Base-by-base conservation (phyloP, 1,140 invertebrate genomes). In the Telenomus remus region DNA sequence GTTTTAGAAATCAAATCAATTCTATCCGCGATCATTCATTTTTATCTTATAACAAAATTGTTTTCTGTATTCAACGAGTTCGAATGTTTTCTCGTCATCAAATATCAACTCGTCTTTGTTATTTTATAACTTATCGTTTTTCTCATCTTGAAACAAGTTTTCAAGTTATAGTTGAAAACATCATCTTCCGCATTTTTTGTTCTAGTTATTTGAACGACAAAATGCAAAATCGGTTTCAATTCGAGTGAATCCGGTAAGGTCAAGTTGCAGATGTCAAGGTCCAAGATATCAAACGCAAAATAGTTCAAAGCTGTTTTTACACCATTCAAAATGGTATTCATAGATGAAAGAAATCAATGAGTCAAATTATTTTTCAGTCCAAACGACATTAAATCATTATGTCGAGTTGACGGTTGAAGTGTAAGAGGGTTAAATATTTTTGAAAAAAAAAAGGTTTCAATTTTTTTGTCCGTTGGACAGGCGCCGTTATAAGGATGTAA, bases 401-500 rank as follows among this genome's bases (percentile, higher is more conserved):
- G 19, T 27, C 19, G 19, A 27, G 19, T 27, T 27, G 19, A 3
- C 19, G 6, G 19, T 39, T 39, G 9, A 39, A 39, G 9, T 4
- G 3, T 9, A 39, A 39, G 3, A 11, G 8, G n/a, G 9, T 11
- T 39, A 11, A 10, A 39, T 9, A 9, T 39, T 39, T 39, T 39
- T 39, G 8, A 10, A n/a, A 39, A 3, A 27, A 27, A 27, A 27
- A 27, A 61, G 49, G 13, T 34, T 13, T 35, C 12, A 27, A 48
- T 35, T 53, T 54, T 69, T 60, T 64, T 50, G 33, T 35, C 15
- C n/a, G 27, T 42, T 47, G 14, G 33, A n/a, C 27, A 15, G 47
- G 44, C 27, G 60, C 69, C 69, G 60, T 59, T 72, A 72, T 60
- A 57, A 72, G 60, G 69, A 72, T 60, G 60, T 44, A 55, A 72